Base-by-base conservation (phyloP, 2,888 invertebrate species). In the Litoditis marina region DNA sequence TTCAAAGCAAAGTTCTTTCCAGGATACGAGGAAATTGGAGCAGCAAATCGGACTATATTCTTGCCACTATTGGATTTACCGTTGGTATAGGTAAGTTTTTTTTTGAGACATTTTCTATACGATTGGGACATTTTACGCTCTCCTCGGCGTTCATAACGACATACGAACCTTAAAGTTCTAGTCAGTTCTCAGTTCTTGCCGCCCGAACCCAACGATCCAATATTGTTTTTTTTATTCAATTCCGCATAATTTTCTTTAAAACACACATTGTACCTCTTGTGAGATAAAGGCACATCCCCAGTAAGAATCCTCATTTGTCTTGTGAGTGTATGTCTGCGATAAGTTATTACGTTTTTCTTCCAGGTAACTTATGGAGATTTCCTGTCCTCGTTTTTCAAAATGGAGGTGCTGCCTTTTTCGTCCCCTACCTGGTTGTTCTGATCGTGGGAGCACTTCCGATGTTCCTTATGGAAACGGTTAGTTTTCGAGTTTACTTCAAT, bases 351-450 rank as follows among this genome's bases (percentile, higher is more conserved):
- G 87, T 88, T 44, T 30, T 13, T 1, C 11, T 65, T 69, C 13
- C 60, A 75, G 75, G 88, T 47, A 88, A 88, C 76, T 84, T 89
- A 13, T 89, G 88, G 88, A 83, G 88, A 63, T 88, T 88, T 83
- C 88, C 88, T 3, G 88, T 88, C 57, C 76, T 82, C 27, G 78
- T 77, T 22, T 77, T 78, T 65, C 50, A 69, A 53, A 60, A 81
- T 65, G 83, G 79, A 51, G 82, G 82, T 13, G 68, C 85, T 25
- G 86, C 86, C 4, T 88, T 92, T 67, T 87, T 94, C 74, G 90
- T 94, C 87, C 93, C 94, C 7, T 88, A 91, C 73, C 87, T 90
- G 28, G 87, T 90, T 28, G 83, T 92, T 80, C 87, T 93, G 84
- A 89, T 91, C 39, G 88, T 90, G 76, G 90, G 90, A 59, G 91